These are phyloP conservation scores for Lonchura striata DNA, from an alignment of 2,113 vertebrate species.

Conservation along the genomic window DNA sequence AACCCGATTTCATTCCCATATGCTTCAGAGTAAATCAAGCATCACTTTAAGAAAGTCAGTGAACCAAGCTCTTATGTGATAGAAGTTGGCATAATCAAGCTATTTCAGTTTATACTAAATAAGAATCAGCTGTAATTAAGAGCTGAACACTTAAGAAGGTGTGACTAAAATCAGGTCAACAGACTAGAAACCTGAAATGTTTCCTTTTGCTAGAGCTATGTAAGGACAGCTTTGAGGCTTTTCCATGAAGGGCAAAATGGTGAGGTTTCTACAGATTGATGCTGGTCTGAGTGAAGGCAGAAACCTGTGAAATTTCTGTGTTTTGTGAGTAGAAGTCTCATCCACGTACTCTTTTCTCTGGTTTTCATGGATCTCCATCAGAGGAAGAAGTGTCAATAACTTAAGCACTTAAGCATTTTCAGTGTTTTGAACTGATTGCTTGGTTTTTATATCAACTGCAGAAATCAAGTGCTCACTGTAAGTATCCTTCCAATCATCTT, in stretches of 20 bases:
- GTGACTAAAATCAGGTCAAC: not conserved
- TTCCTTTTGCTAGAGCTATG: not conserved
- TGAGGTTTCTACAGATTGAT: not conserved
- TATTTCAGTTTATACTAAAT: not conserved
- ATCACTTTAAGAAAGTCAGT: not conserved
- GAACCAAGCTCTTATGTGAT: not conserved
- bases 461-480: not conserved
- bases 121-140: not conserved
- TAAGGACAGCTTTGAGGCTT: not conserved
- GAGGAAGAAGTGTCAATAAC: constrained; percentile 24
- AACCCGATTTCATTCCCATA: not conserved
- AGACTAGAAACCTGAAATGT: not conserved
- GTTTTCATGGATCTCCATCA: not conserved
- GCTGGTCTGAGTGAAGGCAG: not conserved
- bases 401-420: constrained; percentile 17
- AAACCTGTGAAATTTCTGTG: not conserved
- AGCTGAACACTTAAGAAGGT: not conserved
- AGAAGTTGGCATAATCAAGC: not conserved
- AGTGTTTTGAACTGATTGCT: constrained; percentile 34
- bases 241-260: not conserved
- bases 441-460: not conserved
- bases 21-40: not conserved
- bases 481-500: constrained; percentile 1
- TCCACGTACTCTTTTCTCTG: not conserved
- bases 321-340: constrained; percentile 7